Evolutionary conservation across 2,888 invertebrate genomes (phyloP).

Genomic region (Cephus spinipes): DNA sequence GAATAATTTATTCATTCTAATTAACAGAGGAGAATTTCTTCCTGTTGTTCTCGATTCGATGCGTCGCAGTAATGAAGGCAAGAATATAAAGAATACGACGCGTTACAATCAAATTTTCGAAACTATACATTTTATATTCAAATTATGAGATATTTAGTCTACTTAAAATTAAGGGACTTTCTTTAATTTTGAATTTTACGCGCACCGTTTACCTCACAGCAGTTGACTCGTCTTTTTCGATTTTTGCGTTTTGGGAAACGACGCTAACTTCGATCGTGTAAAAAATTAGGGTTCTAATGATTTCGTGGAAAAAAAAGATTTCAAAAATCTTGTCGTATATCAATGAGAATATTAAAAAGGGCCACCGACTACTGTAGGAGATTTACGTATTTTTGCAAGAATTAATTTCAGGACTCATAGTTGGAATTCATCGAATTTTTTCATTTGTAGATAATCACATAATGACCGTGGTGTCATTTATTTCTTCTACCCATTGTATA

Average conservation of each 20-base stretch:
- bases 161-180: background rate
- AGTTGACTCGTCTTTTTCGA: background rate
- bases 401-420: background rate
- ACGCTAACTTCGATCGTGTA: background rate
- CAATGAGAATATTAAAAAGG: background rate
- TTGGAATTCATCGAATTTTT: background rate
- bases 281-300: background rate
- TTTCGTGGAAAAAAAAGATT: background rate
- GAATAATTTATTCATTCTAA: slow-evolving; percentile 33
- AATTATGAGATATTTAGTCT: background rate
- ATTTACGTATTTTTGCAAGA: slow-evolving; percentile 56
- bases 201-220: background rate
- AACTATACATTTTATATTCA: slow-evolving; percentile 13
- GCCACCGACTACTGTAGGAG: background rate
- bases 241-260: background rate
- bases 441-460: background rate
- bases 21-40: slow-evolving; percentile 20
- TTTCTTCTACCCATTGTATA: background rate
- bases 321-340: background rate
- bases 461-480: background rate
- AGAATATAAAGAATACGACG: slow-evolving; percentile 21
- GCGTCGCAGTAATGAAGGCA: slow-evolving; percentile 5
- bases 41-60: slow-evolving; percentile 15
- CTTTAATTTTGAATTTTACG: background rate
- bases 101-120: slow-evolving; percentile 25